phyloP scores from a whole-genome alignment of 2,113 vertebrate genomes.

The Tylochromis polylepis region DNA sequence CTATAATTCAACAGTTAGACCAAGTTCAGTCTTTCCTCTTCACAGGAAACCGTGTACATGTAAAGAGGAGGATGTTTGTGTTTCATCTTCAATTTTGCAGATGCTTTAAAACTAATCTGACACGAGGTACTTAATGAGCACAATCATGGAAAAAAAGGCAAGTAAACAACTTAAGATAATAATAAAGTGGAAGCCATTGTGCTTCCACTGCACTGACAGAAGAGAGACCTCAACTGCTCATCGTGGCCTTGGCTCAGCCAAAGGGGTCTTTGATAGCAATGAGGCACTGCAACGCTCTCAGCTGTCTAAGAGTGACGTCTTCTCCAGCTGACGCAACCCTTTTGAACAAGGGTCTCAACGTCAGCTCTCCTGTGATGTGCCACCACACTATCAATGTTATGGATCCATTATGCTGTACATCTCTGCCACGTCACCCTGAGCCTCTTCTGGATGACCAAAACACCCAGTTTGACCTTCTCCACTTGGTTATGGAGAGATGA shows the following conservation, averaged over 20 bases:
- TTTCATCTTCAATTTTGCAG: background rate
- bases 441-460: background rate
- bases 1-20: slow-evolving; percentile 56
- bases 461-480: background rate
- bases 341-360: slow-evolving; percentile 24
- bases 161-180: background rate
- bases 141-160: background rate
- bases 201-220: background rate
- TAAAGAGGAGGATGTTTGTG: background rate
- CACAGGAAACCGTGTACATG: slow-evolving; percentile 7
- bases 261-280: slow-evolving; percentile 22
- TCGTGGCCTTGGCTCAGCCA: slow-evolving; percentile 1
- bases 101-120: background rate
- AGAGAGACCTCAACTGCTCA: background rate
- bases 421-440: background rate
- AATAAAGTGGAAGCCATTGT: background rate
- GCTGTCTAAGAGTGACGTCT: slow-evolving; percentile 32
- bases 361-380: slow-evolving; percentile 17
- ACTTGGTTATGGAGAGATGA: background rate
- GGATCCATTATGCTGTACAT: background rate
- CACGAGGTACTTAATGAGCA: background rate
- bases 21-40: slow-evolving; percentile 7
- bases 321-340: slow-evolving; percentile 44
- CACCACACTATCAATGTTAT: background rate
- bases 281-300: slow-evolving; percentile 10